Base-by-base conservation (phyloP, 2,888 invertebrate species). In the Mystacides longicornis region DNA sequence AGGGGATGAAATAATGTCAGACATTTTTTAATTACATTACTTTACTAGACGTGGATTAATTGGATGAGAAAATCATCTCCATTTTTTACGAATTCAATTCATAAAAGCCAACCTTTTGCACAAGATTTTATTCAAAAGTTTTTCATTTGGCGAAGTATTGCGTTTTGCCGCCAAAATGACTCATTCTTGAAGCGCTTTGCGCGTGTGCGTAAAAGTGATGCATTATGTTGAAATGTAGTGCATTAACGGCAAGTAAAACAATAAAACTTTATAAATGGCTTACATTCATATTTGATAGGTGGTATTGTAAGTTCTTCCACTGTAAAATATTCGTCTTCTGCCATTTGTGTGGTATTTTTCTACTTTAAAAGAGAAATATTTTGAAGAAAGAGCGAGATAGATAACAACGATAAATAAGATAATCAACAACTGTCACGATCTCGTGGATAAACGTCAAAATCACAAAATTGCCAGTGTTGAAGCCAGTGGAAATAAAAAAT, bases 221-320 rank as follows among this genome's bases (percentile, higher is more conserved):
- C 56, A 52, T 52, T 49, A 54, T 54, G 54, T 23, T 45, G 52
- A 49, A 49, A 48, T 49, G 43, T 5, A 22, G 14, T 22, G 7
- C 9, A 23, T 23, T 23, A 7, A 14, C n/a, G 23, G 48, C 23
- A 23, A 23, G 23, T 48, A 22, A 43, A 23, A 48, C 21, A 21
- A 48, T 48, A 22, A 11, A 23, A 43, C 27, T 23, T 22, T 16
- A 19, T 0, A 53, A 49, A 51, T 20, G 16, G 74, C 87, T 83
- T 74, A 90, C 91, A 91, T 79, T 92, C 91, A 69, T 89, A 91
- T 78, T 91, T 88, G 19, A 77, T 69, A 22, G 82, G 79, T 1
- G 87, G 81, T 64, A 88, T 67, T 54, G 71, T 65, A 60, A 83
- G 80, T 66, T 88, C 82, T 58, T 84, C 83, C 60, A 81, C 76